Conservation (phyloP, 2,113 vertebrate genomes). For the Cygnus atratus region DNA sequence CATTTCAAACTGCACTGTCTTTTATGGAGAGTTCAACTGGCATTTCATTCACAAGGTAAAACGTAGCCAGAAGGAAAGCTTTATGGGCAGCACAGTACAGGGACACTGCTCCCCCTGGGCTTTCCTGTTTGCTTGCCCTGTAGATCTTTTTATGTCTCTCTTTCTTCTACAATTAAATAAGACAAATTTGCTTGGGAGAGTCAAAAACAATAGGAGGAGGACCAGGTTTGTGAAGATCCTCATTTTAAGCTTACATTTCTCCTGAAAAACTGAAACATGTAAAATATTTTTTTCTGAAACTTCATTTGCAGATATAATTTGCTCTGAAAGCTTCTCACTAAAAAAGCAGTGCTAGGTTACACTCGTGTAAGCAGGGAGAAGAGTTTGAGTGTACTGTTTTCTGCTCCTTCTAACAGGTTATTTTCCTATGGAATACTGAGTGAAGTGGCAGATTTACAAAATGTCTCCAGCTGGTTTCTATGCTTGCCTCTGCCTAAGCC, state of each 20-base stretch:
- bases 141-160: not conserved
- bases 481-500: not conserved
- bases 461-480: not conserved
- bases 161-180: not conserved
- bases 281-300: not conserved
- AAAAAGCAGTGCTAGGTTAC: not conserved
- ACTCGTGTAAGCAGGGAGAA: not conserved
- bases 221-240: not conserved
- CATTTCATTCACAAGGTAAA: not conserved
- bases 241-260: not conserved
- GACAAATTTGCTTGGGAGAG: not conserved
- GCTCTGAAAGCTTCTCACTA: not conserved
- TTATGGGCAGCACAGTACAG: not conserved
- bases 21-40: not conserved
- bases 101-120: not conserved
- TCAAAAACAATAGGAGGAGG: not conserved
- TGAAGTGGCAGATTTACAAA: not conserved
- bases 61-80: not conserved
- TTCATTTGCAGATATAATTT: not conserved
- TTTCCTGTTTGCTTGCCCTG: not conserved
- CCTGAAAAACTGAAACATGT: not conserved
- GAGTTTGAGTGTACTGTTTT: not conserved
- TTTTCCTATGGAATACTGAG: not conserved
- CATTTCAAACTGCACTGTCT: not conserved
- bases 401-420: not conserved